Evolutionary conservation across 1,140 invertebrate genomes (phyloP).

Genomic region (Mesaphorura yosii): DNA sequence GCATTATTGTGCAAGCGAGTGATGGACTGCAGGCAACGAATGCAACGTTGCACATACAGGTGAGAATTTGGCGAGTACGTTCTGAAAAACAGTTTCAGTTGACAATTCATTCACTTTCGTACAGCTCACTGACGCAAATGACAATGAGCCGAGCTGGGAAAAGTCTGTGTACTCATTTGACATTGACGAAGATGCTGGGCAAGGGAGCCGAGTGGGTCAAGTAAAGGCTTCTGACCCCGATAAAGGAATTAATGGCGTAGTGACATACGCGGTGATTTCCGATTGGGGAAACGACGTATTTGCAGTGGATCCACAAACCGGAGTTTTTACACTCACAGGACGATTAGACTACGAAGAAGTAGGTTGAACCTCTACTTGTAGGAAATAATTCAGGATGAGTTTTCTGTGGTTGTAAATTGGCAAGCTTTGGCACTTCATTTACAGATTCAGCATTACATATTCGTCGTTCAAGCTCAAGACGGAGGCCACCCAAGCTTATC

Average conservation of each 20-base stretch:
- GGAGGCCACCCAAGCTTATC: conserved; percentile 74
- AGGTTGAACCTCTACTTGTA: conserved; percentile 34
- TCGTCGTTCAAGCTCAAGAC: conserved; percentile 84
- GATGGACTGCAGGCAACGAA: conserved; percentile 77
- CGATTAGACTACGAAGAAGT: conserved; percentile 88
- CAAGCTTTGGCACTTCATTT: too few relatives aligned
- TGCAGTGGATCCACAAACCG: conserved; percentile 75
- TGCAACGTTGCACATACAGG: conserved; percentile 58
- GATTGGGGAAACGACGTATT: conserved; percentile 93
- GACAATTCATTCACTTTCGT: neutral
- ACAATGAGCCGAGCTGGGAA: conserved; percentile 65
- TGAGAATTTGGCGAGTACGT: conserved; percentile 36
- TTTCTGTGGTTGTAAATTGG: too few relatives aligned
- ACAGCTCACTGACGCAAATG: conserved; percentile 82
- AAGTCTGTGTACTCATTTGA: conserved; percentile 62
- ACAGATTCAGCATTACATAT: conserved; percentile 84
- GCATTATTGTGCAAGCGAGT: conserved; percentile 66
- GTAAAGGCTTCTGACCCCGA: conserved; percentile 73
- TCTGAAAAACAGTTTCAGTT: neutral
- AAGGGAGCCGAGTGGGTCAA: conserved; percentile 66
- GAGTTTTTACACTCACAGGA: conserved; percentile 75
- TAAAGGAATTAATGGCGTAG: conserved; percentile 69
- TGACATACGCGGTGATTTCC: conserved; percentile 75
- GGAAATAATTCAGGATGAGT: too few relatives aligned
- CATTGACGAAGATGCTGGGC: conserved; percentile 67